Evolutionary conservation across 2,888 invertebrate genomes (phyloP).

Genomic region (Elegia similella): DNA sequence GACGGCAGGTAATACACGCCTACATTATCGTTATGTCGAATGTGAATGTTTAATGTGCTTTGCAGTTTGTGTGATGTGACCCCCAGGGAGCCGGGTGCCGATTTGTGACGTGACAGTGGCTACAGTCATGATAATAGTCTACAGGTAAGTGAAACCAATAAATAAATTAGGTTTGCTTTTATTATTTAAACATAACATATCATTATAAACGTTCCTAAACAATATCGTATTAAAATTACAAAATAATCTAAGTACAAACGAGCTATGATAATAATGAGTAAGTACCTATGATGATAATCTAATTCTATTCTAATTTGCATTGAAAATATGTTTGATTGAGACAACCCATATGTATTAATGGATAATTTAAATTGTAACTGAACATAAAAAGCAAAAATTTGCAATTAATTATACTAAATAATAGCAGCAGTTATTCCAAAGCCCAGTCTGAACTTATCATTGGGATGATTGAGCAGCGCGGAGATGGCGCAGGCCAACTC

Average conservation of each 20-base stretch:
- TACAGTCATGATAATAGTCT: slow-evolving; percentile 6
- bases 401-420: slow-evolving; percentile 31
- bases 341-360: no score
- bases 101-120: slow-evolving; percentile 11
- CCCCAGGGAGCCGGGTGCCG: slow-evolving; percentile 2
- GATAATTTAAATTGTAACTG: no score
- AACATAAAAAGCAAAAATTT: no score
- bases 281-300: neutral
- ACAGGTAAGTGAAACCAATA: slow-evolving; percentile 2
- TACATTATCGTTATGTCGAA: slow-evolving; percentile 76
- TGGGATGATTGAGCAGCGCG: slow-evolving; percentile 73
- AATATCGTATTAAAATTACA: neutral
- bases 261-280: neutral
- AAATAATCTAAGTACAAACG: slow-evolving; percentile 4
- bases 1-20: slow-evolving; percentile 70
- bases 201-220: slow-evolving; percentile 4
- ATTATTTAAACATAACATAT: slow-evolving; percentile 4
- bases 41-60: slow-evolving; percentile 72
- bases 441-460: slow-evolving; percentile 72
- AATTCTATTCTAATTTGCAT: neutral
- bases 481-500: slow-evolving; percentile 66
- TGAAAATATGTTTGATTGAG: neutral
- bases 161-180: neutral
- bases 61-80: slow-evolving; percentile 43
- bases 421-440: slow-evolving; percentile 68